Percentiles rank a stretch among this genome's conserved stretches.
These are phyloP conservation scores for Microchirus variegatus DNA, from an alignment of 2,797 vertebrate species.

Conservation along the genomic window DNA sequence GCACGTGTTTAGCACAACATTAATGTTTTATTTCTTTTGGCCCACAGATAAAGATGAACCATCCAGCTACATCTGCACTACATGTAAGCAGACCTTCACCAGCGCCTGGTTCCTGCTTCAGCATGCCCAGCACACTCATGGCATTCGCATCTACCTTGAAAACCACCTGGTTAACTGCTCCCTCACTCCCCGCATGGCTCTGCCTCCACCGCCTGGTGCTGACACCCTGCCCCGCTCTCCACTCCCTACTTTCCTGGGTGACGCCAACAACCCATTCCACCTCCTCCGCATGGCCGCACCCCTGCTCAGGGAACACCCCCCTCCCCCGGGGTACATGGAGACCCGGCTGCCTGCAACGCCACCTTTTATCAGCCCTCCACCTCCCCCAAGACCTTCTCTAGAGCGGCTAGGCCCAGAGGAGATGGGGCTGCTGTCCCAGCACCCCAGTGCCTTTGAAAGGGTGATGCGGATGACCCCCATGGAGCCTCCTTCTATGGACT, in stretches of 20 bases:
- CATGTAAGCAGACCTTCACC: constrained; percentile 98
- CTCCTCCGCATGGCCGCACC: constrained; percentile 97
- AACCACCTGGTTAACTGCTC: constrained; percentile 92
- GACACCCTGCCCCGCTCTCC: constrained; percentile 94
- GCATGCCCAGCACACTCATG: constrained; percentile 98
- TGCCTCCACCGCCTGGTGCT: constrained; percentile 90
- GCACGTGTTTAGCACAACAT: neutral
- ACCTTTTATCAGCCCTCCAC: constrained; percentile 94
- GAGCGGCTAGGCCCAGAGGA: constrained; percentile 95
- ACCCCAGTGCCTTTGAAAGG: constrained; percentile 89
- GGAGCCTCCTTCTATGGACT: constrained; percentile 82
- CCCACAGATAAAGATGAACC: constrained; percentile 97
- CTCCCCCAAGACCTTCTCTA: constrained; percentile 93
- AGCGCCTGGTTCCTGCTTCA: constrained; percentile 99
- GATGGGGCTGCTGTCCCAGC: constrained; percentile 94
- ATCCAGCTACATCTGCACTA: constrained; percentile 99
- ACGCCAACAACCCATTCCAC: constrained; percentile 95
- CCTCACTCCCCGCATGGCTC: constrained; percentile 95
- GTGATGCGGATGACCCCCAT: constrained; percentile 82
- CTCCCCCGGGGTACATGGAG: constrained; percentile 90
- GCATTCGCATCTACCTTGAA: constrained; percentile 99
- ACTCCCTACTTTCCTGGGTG: constrained; percentile 94
- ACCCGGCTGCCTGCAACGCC: constrained; percentile 93
- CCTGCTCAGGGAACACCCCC: constrained; percentile 89
- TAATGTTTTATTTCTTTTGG: constrained; percentile 35